phyloP scores from a whole-genome alignment of 2,888 invertebrate genomes.

The Iselma pallidipennis region DNA sequence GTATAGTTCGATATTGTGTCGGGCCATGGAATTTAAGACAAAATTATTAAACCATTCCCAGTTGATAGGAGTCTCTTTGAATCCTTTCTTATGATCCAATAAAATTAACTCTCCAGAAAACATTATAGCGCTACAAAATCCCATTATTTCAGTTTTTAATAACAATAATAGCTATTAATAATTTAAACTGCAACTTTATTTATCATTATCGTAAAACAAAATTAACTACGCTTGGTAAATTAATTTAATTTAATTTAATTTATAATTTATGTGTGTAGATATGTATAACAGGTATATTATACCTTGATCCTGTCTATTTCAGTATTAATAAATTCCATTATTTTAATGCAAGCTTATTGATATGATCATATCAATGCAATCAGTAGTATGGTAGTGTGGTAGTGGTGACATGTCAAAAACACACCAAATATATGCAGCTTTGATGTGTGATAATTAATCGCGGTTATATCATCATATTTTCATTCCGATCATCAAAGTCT shows the following conservation, averaged over 20 bases:
- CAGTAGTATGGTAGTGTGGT: slow-evolving; percentile 9
- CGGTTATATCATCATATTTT: slow-evolving; percentile 49
- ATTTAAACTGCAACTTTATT: too few relatives aligned
- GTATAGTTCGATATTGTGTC: slow-evolving; percentile 28
- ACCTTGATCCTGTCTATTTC: slow-evolving; percentile 26
- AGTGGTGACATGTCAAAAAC: slow-evolving; percentile 43
- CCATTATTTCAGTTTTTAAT: slow-evolving; percentile 25
- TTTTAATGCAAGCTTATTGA: slow-evolving; percentile 40
- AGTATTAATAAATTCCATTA: slow-evolving; percentile 47
- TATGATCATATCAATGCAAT: slow-evolving; percentile 37
- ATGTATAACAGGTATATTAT: slow-evolving; percentile 31
- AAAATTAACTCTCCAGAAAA: not conserved
- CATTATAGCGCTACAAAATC: not conserved
- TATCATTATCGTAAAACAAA: too few relatives aligned
- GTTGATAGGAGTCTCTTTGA: not conserved
- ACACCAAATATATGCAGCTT: slow-evolving; percentile 37
- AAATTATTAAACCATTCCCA: not conserved
- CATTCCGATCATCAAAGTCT: slow-evolving; percentile 49
- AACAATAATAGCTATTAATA: too few relatives aligned
- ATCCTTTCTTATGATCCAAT: not conserved
- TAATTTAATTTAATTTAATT: slow-evolving; percentile 39
- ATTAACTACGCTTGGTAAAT: slow-evolving; percentile 37
- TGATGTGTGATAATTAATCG: slow-evolving; percentile 51
- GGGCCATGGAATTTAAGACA: not conserved
- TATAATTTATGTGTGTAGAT: too few relatives aligned